Percentiles rank a stretch among this genome's conserved stretches.
phyloP scores from a whole-genome alignment of 1,140 invertebrate genomes.

The Drosophila sucinea region DNA sequence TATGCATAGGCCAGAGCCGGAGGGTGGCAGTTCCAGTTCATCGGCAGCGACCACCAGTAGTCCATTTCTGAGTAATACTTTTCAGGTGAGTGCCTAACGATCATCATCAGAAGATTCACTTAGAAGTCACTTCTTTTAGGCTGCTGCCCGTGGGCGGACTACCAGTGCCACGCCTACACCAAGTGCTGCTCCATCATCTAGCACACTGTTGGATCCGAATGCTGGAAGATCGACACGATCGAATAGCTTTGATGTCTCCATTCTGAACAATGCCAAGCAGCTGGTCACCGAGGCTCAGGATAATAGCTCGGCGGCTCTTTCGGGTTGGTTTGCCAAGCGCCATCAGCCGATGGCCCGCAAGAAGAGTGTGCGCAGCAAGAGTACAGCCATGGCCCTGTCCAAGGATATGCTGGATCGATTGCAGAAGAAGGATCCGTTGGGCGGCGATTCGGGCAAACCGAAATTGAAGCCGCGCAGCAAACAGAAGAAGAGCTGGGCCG shows the following conservation, averaged over 20 bases:
- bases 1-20: constrained; percentile 87
- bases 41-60: constrained; percentile 57
- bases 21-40: constrained; percentile 56
- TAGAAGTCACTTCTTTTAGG: constrained; percentile 24
- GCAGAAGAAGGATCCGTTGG: constrained; percentile 76
- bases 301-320: constrained; percentile 84
- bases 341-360: constrained; percentile 89
- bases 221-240: constrained; percentile 86
- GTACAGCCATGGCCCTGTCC: constrained; percentile 83
- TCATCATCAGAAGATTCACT: no score
- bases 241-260: constrained; percentile 92
- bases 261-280: constrained; percentile 85
- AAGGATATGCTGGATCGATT: constrained; percentile 85
- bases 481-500: constrained; percentile 73
- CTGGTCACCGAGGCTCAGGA: constrained; percentile 77
- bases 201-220: constrained; percentile 70
- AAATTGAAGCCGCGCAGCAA: constrained; percentile 77
- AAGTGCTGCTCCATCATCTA: constrained; percentile 55
- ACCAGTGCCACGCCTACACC: constrained; percentile 68
- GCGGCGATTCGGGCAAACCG: constrained; percentile 68
- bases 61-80: constrained; percentile 53
- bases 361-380: constrained; percentile 84
- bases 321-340: constrained; percentile 89
- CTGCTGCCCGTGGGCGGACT: constrained; percentile 71
- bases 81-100: constrained; percentile 26